Conservation (phyloP, 2,113 vertebrate species). For the Oenanthe melanoleuca region DNA sequence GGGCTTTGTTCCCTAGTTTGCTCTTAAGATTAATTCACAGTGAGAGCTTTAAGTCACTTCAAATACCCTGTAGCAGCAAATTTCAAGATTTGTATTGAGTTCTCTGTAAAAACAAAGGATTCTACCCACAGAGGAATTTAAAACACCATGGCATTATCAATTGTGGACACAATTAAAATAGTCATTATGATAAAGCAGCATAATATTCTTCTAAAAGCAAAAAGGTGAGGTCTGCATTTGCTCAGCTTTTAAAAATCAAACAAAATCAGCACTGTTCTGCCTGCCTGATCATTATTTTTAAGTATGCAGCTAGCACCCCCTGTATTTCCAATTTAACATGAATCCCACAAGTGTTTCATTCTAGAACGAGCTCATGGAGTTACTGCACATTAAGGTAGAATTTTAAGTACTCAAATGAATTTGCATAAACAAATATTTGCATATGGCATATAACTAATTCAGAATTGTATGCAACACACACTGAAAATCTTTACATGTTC, state of each 20-base stretch:
- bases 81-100: constrained; percentile 36
- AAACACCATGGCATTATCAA: not conserved
- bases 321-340: constrained; percentile 10
- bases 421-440: constrained; percentile 7
- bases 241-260: constrained; percentile 51
- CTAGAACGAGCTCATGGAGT: not conserved
- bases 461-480: not conserved
- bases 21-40: constrained; percentile 51
- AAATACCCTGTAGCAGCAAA: constrained; percentile 23
- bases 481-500: not conserved
- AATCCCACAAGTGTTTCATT: not conserved
- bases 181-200: not conserved
- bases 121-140: not conserved
- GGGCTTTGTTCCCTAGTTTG: constrained; percentile 8
- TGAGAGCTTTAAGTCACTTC: constrained; percentile 45
- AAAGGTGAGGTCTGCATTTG: constrained; percentile 17
- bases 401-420: constrained; percentile 16
- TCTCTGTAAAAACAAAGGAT: constrained; percentile 47
- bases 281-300: not conserved
- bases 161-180: constrained; percentile 52
- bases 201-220: constrained; percentile 13
- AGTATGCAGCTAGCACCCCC: not conserved
- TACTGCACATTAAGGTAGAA: not conserved
- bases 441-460: not conserved
- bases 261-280: constrained; percentile 2